Evolutionary conservation across 92 coral and sea anemone species (phyloP).

Genomic region (Isaurus tuberculatus): DNA sequence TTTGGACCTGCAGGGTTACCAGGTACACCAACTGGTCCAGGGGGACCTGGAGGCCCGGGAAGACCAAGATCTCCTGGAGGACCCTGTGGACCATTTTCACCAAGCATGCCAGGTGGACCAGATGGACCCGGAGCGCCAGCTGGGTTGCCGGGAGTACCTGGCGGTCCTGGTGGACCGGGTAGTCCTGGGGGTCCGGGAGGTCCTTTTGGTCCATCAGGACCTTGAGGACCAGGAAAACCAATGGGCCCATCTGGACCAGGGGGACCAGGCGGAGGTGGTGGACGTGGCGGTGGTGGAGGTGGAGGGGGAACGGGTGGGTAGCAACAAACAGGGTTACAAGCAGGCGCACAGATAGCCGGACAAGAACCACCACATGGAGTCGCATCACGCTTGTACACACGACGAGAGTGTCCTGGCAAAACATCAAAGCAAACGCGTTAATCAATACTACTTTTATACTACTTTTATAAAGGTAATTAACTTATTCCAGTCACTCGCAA

Average conservation of each 20-base stretch:
- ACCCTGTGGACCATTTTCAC: conserved; percentile 68
- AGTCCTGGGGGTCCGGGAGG: conserved; percentile 86
- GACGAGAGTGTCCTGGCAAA: not conserved
- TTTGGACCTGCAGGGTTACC: conserved; percentile 49
- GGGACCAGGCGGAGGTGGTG: conserved; percentile 77
- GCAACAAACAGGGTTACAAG: conserved; percentile 37
- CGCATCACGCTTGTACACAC: conserved; percentile 62
- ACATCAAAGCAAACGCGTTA: not conserved
- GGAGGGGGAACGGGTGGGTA: conserved; percentile 33
- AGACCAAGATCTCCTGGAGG: conserved; percentile 81
- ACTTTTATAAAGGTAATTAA: too few species aligned
- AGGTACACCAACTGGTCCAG: conserved; percentile 52
- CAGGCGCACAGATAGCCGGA: conserved; percentile 68
- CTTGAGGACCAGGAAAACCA: conserved; percentile 82
- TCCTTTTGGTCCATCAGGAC: conserved; percentile 80
- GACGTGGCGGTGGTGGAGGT: conserved; percentile 30
- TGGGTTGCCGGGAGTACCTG: conserved; percentile 44
- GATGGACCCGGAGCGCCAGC: conserved; percentile 63
- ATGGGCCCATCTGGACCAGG: conserved; percentile 75
- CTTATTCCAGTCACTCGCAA: not conserved
- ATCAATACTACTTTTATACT: not conserved
- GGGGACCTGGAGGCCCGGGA: conserved; percentile 74
- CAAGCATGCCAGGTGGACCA: conserved; percentile 57
- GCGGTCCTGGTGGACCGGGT: conserved; percentile 69
- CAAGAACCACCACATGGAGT: conserved; percentile 72